Conservation (phyloP, 2,797 vertebrate genomes). For the Aulostomus chinensis region DNA sequence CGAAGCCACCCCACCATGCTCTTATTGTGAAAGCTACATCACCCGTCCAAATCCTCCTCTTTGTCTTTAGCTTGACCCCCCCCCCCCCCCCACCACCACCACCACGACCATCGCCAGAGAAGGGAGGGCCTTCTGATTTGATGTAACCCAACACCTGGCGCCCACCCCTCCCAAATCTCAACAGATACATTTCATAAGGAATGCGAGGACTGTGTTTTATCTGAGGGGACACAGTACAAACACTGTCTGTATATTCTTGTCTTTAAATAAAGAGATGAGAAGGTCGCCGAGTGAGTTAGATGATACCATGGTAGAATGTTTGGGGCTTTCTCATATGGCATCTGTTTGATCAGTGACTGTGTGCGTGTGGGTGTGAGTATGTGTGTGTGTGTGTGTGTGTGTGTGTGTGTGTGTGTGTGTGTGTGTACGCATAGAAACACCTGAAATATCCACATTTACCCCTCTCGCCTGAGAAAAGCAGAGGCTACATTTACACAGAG, state of each 20-base stretch:
- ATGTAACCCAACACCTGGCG: conserved; percentile 79
- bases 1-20: background rate
- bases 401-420: no score
- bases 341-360: conserved; percentile 67
- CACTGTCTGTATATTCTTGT: conserved; percentile 71
- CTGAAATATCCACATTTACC: conserved; percentile 43
- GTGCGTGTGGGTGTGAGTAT: no score
- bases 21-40: conserved; percentile 48
- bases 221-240: conserved; percentile 72
- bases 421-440: conserved; percentile 26
- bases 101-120: conserved; percentile 50
- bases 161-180: conserved; percentile 75
- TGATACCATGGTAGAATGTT: conserved; percentile 63
- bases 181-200: conserved; percentile 79
- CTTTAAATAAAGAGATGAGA: conserved; percentile 78
- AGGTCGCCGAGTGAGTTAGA: conserved; percentile 53
- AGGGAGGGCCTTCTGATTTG: conserved; percentile 80
- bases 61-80: conserved; percentile 1
- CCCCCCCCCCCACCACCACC: background rate
- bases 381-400: no score
- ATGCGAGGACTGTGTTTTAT: conserved; percentile 80
- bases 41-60: conserved; percentile 2
- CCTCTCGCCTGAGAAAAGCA: conserved; percentile 16
- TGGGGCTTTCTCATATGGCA: conserved; percentile 66
- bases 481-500: conserved; percentile 7